Evolutionary conservation across 2,797 vertebrate genomes (phyloP), one percentile per base, ranked within the genome.

Genomic region (Nothura maculosa): DNA sequence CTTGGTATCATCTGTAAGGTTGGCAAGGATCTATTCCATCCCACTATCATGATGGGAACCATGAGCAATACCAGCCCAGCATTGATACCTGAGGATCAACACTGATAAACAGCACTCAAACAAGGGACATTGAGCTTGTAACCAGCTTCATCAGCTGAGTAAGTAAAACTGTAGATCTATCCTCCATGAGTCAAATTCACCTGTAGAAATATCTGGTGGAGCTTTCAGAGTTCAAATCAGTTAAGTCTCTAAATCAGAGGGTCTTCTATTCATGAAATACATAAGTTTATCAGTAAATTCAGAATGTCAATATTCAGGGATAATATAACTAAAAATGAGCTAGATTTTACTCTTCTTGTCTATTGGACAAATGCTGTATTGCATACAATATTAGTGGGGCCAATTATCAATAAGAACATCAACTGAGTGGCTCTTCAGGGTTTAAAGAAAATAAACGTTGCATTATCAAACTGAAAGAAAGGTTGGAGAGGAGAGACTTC

Each of bases 281-380:
- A 24, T 12, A 48, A 6, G 47, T 48, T 48, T 24, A 48, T 48
- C 47, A 24, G 47, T 48, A 48, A 48, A 48, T 48, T 48, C 47
- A 24, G 47, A 24, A 48, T 12, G 52, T 19, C 91, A 64, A 81
- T 79, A 85, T 73, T 86, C 14, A 90, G 67, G 93, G 55, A 61
- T n/a, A 81, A 43, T 4, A 21, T 5, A 73, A 79, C 57, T 48
- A 61, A 93, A 38, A 88, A 61, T 28, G 40, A 88, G 24, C 10
- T 8, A 66, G 42, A 75, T 78, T 91, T 82, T 80, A 90, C 70
- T 96, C 54, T 85, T 34, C 84, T 48, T 79, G 10, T n/a, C 52
- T 3, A 16, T 12, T 27, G 40, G 66, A 64, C 42, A 83, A 79
- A 32, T 67, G 73, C 17, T 69, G 32, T 64, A 43, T 58, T 69